Conservation (phyloP, 1,140 invertebrate genomes). For the Solenopsis fugax region DNA sequence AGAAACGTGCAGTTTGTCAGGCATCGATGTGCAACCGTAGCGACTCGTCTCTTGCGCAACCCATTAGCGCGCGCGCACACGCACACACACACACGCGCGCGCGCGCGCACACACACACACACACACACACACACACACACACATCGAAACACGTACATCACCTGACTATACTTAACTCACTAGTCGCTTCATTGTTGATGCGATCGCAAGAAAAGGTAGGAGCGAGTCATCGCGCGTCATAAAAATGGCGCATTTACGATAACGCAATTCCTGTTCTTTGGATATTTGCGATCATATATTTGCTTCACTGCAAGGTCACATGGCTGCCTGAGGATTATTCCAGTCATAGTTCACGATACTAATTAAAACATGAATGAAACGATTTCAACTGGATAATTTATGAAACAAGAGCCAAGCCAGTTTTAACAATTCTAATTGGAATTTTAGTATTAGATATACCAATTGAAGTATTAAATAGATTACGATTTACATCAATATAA, state of each 20-base stretch:
- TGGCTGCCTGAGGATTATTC: background rate
- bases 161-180: conserved; percentile 60
- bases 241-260: conserved; percentile 35
- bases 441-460: background rate
- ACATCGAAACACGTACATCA: conserved; percentile 44
- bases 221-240: conserved; percentile 48
- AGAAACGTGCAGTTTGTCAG: conserved; percentile 66
- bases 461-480: background rate
- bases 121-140: too few species aligned
- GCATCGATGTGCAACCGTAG: conserved; percentile 60
- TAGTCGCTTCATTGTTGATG: background rate
- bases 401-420: background rate
- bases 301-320: background rate
- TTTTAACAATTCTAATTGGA: background rate
- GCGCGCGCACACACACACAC: background rate
- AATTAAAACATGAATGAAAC: background rate
- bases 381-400: conserved; percentile 16
- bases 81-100: too few species aligned
- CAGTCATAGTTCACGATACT: background rate
- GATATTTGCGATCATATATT: background rate
- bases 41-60: conserved; percentile 65
- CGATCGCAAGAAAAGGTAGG: conserved; percentile 25
- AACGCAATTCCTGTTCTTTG: conserved; percentile 20
- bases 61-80: conserved; percentile 50
- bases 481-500: background rate